Conservation (phyloP, 2,113 vertebrate genomes). For the Gadus chalcogrammus region DNA sequence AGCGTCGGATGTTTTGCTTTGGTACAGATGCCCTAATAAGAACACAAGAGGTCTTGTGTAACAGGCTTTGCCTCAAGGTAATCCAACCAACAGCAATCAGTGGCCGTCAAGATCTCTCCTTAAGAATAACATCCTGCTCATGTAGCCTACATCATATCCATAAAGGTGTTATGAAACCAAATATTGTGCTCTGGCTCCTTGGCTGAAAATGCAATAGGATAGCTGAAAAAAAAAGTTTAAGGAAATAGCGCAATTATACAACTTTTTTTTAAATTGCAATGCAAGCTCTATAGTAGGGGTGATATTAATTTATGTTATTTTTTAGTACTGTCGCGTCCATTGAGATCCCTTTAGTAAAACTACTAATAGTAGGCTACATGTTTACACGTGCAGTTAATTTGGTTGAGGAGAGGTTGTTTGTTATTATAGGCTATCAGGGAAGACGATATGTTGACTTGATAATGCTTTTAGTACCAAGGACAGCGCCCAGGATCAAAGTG, state of each 20-base stretch:
- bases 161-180: too few relatives aligned
- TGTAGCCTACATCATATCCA: too few relatives aligned
- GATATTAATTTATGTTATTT: too few relatives aligned
- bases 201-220: constrained; percentile 19
- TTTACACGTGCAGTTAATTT: too few relatives aligned
- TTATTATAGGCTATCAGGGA: too few relatives aligned
- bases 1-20: constrained; percentile 45
- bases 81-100: constrained; percentile 35
- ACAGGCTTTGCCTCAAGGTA: constrained; percentile 21
- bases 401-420: too few relatives aligned
- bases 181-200: too few relatives aligned
- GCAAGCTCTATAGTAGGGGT: too few relatives aligned
- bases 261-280: background rate
- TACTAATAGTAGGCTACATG: too few relatives aligned
- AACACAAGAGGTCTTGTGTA: constrained; percentile 35
- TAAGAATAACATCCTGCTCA: constrained; percentile 43
- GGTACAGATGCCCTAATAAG: constrained; percentile 38
- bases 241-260: background rate
- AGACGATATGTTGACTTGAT: background rate
- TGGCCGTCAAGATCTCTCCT: constrained; percentile 36
- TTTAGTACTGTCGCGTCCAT: too few relatives aligned
- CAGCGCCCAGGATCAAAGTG: constrained; percentile 44
- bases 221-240: constrained; percentile 16
- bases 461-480: constrained; percentile 54
- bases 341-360: too few relatives aligned